Conservation (phyloP, 2,888 invertebrate species). For the Acanthosepion pharaonis region DNA sequence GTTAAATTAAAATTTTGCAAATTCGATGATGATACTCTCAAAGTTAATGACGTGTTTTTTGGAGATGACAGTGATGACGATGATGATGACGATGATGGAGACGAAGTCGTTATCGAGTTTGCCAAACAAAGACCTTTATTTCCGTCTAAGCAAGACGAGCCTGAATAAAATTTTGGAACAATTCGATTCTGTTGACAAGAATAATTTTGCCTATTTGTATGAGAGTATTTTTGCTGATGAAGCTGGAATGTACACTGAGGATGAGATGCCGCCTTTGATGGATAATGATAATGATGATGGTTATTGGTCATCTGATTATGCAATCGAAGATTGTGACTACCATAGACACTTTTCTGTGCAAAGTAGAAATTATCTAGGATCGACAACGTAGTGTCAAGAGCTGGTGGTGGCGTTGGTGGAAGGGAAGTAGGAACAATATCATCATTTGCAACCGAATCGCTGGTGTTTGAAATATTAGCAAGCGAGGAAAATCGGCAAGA, state of each 20-base stretch:
- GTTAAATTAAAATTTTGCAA: not conserved
- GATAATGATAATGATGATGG: not conserved
- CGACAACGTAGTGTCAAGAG: not conserved
- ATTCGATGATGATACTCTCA: not conserved
- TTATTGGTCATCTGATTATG: not conserved
- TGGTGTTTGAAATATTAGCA: not conserved
- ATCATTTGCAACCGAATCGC: not conserved
- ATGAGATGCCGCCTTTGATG: not conserved
- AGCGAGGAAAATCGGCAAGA: not conserved
- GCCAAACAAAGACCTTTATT: not conserved
- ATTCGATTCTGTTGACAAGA: not conserved
- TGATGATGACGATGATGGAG: not conserved
- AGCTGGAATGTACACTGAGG: not conserved
- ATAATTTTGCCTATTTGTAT: not conserved
- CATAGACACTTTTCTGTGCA: not conserved
- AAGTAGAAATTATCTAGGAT: conserved; percentile 13
- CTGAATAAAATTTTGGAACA: not conserved
- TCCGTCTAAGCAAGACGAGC: not conserved
- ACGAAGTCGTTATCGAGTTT: not conserved
- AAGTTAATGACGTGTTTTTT: not conserved
- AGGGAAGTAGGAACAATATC: not conserved
- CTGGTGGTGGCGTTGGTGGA: not conserved
- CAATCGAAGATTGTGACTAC: not conserved
- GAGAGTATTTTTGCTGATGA: not conserved
- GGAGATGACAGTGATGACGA: not conserved